Evolutionary conservation across 2,888 invertebrate genomes (phyloP), one percentile per base, ranked within the genome.

Genomic region (Eudemis profundana): DNA sequence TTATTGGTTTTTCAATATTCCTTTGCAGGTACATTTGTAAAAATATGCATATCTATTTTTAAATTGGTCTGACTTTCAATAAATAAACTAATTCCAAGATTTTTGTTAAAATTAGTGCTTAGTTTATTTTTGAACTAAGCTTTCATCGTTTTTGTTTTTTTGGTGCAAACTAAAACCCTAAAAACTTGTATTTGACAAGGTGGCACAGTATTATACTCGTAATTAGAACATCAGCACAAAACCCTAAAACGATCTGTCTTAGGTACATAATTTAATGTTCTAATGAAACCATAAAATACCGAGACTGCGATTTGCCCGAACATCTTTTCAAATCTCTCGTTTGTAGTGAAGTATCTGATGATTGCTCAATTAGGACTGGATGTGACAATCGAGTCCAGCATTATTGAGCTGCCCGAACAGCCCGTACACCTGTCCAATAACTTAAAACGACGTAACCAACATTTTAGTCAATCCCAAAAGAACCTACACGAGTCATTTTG

Each of bases 321-420:
- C 50, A 42, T 59, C 50, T 51, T 59, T 42, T 51, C 10, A 27
- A 44, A 38, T 44, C 50, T 57, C 50, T 38, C 64, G 57, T 59
- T 46, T 50, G 42, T 38, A 50, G 64, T 14, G 57, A 64, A 44
- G 42, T 64, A 59, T 59, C 36, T 17, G 57, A 59, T 51, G 57
- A 64, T 64, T 64, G 57, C 57, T 59, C 64, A 12, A 64, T 64
- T 64, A 64, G 57, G 57, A 44, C 57, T 57, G 36, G 50, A 38
- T 46, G 49, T 50, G 44, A 64, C 64, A 64, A 50, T 64, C 19
- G 64, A 51, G 42, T 50, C 33, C 21, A 23, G 56, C 56, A 44
- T 50, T 51, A 59, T 51, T 56, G 46, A 8, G 36, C 36, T 51
- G n/a, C n/a, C 51, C 15, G 27, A 50, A 49, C 40, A 64, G 42